A percentile compares a stretch with the other conserved stretches of the same genome.
phyloP scores from a whole-genome alignment of 2,888 invertebrate genomes.

The Pachycephus smyrnensis region DNA sequence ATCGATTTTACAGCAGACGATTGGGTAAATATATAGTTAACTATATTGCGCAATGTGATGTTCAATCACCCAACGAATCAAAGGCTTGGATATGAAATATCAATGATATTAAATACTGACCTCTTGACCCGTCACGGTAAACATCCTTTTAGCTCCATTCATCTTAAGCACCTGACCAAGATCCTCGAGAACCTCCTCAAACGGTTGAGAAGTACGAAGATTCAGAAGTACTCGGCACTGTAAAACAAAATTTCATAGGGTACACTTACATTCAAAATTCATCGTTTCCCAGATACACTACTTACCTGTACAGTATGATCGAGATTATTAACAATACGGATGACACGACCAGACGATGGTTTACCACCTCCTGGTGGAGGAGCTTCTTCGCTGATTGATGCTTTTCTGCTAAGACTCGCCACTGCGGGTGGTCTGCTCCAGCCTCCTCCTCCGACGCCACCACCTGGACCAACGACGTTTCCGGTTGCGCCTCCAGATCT shows the following conservation, averaged over 20 bases:
- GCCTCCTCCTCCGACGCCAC: slow-evolving; percentile 61
- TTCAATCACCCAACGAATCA: no score
- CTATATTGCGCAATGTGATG: no score
- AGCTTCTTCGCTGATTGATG: slow-evolving; percentile 84
- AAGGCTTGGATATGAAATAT: no score
- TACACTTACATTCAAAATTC: neutral
- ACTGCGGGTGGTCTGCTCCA: slow-evolving; percentile 73
- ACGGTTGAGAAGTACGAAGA: slow-evolving; percentile 91
- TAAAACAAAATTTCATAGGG: slow-evolving; percentile 30
- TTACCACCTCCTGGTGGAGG: slow-evolving; percentile 79
- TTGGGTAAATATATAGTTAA: no score
- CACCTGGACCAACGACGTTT: slow-evolving; percentile 40
- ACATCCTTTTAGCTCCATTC: slow-evolving; percentile 91
- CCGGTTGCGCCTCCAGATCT: slow-evolving; percentile 63
- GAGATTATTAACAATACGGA: slow-evolving; percentile 93
- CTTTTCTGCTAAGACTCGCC: slow-evolving; percentile 80
- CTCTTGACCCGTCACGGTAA: slow-evolving; percentile 92
- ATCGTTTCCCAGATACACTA: neutral
- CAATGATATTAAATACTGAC: slow-evolving; percentile 68
- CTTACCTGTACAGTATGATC: slow-evolving; percentile 90
- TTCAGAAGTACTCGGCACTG: slow-evolving; percentile 93
- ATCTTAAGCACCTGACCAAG: slow-evolving; percentile 93
- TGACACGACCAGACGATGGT: slow-evolving; percentile 86
- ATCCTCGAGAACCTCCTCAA: slow-evolving; percentile 94
- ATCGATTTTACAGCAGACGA: no score